Base-by-base conservation (phyloP, 2,888 invertebrate genomes). In the Dicycla oo region DNA sequence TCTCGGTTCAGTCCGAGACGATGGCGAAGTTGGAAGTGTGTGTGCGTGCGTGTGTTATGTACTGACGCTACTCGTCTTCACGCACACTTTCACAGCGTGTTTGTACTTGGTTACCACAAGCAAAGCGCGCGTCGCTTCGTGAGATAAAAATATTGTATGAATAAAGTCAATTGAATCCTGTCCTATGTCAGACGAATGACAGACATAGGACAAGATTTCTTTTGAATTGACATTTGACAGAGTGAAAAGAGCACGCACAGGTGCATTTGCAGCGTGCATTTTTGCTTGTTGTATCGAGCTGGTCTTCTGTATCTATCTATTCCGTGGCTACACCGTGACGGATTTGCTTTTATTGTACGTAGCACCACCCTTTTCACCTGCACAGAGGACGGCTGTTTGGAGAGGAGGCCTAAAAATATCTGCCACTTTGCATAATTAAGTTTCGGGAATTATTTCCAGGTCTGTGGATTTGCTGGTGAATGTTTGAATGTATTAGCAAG, bases 281-380 rank as follows among this genome's bases (percentile, higher is more conserved):
- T 62, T 26, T 0, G 30, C 0, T 30, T 1, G 2, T 11, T 11
- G 7, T 10, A 13, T 26, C 4, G 15, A 45, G 4, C 11, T 0
- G 8, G 7, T 1, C n/a, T 56, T 74, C 49, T 73, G 72, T 26
- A 18, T 0, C 0, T 43, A 26, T 56, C 4, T 65, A n/a, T 13
- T 56, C 15, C 43, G 34, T 73, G 56, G 30, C 18, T 73, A 71
- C 69, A 79, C 71, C 26, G 69, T 78, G 80, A 80, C 83, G 76
- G 72, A 69, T 81, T 81, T 81, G 76, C 69, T 85, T 81, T 84
- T 81, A 85, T 85, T 85, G 79, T 73, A 72, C 57, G 26, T 70
- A 60, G 53, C 66, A 73, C 66, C 73, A 73, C 69, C 80, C 81
- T 75, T 84, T 84, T 81, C 75, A 86, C 75, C 80, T 81, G 81